phyloP scores from a whole-genome alignment of 2,888 invertebrate genomes.

The Yponomeuta evonymella region DNA sequence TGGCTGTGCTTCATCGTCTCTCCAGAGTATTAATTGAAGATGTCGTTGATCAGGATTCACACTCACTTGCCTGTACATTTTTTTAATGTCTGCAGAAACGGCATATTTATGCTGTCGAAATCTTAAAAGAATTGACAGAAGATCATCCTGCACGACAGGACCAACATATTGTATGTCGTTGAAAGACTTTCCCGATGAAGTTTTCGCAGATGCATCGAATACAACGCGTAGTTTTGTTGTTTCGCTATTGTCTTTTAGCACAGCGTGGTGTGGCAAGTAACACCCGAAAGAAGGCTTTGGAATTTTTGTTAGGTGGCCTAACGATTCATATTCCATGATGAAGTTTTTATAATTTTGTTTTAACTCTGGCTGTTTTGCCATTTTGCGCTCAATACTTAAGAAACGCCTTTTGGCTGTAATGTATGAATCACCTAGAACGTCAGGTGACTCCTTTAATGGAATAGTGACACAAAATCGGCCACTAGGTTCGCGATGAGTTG shows the following conservation, averaged over 20 bases:
- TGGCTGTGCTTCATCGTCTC: too few species aligned
- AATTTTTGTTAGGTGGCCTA: too few species aligned
- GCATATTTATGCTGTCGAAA: conserved; percentile 32
- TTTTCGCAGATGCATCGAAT: conserved; percentile 20
- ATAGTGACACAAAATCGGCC: too few species aligned
- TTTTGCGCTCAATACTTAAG: conserved; percentile 21
- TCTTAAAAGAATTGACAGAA: conserved; percentile 31
- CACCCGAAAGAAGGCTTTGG: too few species aligned
- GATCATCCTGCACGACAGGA: conserved; percentile 27
- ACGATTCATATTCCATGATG: too few species aligned
- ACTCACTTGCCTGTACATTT: conserved; percentile 39
- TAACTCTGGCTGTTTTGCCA: too few species aligned
- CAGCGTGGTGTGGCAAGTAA: too few species aligned
- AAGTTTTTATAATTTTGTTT: too few species aligned
- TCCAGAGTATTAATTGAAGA: too few species aligned
- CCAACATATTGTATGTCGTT: conserved; percentile 19
- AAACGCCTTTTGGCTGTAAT: conserved; percentile 24
- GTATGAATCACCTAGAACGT: conserved; percentile 26
- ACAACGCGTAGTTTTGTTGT: too few species aligned
- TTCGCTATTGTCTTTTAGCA: too few species aligned
- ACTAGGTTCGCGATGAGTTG: too few species aligned
- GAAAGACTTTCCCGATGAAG: conserved; percentile 16
- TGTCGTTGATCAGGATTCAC: conserved; percentile 21
- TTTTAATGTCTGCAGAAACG: conserved; percentile 37
- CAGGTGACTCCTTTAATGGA: conserved; percentile 13